phyloP scores from a whole-genome alignment of 2,888 invertebrate genomes.

The Ecdyonurus torrentis region DNA sequence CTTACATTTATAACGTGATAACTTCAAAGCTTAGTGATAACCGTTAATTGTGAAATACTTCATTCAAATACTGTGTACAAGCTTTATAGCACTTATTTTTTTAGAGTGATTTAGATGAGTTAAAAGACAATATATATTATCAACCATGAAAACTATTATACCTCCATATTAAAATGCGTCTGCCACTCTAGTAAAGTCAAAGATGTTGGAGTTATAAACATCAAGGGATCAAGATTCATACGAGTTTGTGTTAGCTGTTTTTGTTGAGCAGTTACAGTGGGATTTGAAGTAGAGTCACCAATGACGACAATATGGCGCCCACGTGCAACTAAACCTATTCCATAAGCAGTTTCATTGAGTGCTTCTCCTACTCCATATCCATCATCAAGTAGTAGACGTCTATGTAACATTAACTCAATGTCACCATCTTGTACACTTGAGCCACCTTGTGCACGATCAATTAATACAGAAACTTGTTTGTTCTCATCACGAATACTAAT shows the following conservation, averaged over 20 bases:
- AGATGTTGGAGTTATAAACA: conserved; percentile 27
- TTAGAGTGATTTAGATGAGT: no score
- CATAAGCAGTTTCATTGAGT: conserved; percentile 43
- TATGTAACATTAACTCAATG: conserved; percentile 66
- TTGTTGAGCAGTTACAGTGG: conserved; percentile 29
- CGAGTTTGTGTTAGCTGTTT: conserved; percentile 29
- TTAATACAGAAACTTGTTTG: conserved; percentile 24
- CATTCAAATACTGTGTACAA: no score
- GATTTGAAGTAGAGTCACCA: conserved; percentile 19
- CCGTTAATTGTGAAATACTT: no score
- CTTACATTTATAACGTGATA: no score
- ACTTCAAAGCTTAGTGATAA: no score
- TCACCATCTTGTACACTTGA: conserved; percentile 55
- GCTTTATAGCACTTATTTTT: no score
- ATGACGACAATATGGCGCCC: conserved; percentile 32
- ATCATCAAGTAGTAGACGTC: conserved; percentile 49
- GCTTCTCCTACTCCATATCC: conserved; percentile 53
- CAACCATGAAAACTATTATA: no score
- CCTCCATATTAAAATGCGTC: conserved; percentile 26
- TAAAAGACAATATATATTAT: no score
- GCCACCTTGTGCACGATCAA: conserved; percentile 70
- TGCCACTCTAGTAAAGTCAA: conserved; percentile 37
- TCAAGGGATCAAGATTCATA: conserved; percentile 39
- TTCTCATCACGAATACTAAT: conserved; percentile 30
- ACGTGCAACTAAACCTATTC: conserved; percentile 34